Percentiles rank a stretch among this genome's conserved stretches.
These are phyloP conservation scores for Porphyrio hochstetteri DNA, from an alignment of 2,113 vertebrate species.

Conservation along the genomic window DNA sequence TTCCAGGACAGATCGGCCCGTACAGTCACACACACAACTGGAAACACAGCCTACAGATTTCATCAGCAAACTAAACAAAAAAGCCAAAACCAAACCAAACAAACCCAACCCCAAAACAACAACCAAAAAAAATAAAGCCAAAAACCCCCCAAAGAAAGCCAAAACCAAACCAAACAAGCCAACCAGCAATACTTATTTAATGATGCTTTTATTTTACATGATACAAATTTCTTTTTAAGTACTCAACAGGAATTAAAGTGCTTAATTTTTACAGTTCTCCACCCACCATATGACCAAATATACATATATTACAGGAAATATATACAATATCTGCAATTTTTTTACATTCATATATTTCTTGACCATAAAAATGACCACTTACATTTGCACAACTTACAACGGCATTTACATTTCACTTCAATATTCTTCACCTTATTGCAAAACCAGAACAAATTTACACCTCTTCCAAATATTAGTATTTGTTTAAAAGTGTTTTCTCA, in stretches of 20 bases:
- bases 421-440: constrained; percentile 32
- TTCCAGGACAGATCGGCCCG: background rate
- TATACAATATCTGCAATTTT: constrained; percentile 77
- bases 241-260: constrained; percentile 82
- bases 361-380: constrained; percentile 64
- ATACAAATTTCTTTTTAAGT: constrained; percentile 77
- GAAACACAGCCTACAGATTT: background rate
- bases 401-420: constrained; percentile 54
- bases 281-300: constrained; percentile 70
- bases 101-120: background rate
- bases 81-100: too few species aligned
- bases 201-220: constrained; percentile 79
- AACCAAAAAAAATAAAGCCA: background rate
- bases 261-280: constrained; percentile 76
- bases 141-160: too few species aligned
- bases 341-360: constrained; percentile 75
- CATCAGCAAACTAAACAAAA: background rate
- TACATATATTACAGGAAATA: constrained; percentile 82
- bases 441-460: constrained; percentile 48
- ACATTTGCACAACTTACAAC: constrained; percentile 49
- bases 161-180: too few species aligned
- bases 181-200: constrained; percentile 59
- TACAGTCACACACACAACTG: background rate
- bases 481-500: background rate
- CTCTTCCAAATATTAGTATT: constrained; percentile 28